phyloP scores from a whole-genome alignment of 1,140 invertebrate species.

The Apis laboriosa region DNA sequence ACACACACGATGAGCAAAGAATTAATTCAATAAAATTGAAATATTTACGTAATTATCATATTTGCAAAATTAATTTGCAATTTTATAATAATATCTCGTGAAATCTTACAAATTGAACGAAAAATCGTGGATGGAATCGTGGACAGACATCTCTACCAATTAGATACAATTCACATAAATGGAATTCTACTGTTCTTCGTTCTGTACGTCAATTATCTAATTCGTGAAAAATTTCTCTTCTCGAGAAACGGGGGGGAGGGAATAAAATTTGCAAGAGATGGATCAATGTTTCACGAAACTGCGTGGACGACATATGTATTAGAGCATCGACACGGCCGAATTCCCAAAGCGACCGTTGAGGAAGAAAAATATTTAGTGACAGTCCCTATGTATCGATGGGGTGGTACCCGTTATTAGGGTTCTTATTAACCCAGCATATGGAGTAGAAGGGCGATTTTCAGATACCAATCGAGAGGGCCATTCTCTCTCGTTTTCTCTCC shows the following conservation, averaged over 20 bases:
- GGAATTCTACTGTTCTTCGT: not conserved
- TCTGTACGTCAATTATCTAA: not conserved
- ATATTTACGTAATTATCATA: no score
- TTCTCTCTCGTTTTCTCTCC: conserved; percentile 5
- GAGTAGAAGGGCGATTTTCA: conserved; percentile 71
- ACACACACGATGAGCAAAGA: no score
- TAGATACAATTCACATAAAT: no score
- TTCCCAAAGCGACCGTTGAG: conserved; percentile 73
- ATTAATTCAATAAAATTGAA: no score
- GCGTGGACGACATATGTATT: conserved; percentile 34
- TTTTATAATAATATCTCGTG: no score
- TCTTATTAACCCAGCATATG: conserved; percentile 80
- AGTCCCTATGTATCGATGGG: conserved; percentile 68
- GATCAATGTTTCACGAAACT: conserved; percentile 44
- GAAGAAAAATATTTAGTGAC: conserved; percentile 80
- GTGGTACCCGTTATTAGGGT: conserved; percentile 74
- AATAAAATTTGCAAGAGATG: conserved; percentile 7
- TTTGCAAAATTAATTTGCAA: no score
- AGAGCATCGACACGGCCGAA: conserved; percentile 51
- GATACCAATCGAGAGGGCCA: conserved; percentile 70
- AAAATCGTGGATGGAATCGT: no score
- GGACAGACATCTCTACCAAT: no score
- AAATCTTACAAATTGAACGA: no score
- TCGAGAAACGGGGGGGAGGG: no score
- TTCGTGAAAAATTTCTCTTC: not conserved